Evolutionary conservation across 2,888 invertebrate species (phyloP), one percentile per base, ranked within the genome.

Genomic region (Timandra comae): DNA sequence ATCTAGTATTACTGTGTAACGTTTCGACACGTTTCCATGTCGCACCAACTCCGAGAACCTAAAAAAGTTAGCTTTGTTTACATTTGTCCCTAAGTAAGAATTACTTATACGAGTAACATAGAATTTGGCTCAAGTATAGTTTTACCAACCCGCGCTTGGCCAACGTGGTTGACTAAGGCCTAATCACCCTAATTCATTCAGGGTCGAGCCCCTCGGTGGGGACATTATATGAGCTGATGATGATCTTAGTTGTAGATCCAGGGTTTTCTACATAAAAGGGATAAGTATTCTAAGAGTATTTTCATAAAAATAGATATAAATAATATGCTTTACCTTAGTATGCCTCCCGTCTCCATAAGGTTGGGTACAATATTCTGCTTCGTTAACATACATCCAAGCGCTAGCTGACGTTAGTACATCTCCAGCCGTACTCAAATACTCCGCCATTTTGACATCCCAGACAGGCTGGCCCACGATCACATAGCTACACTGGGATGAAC

Each of bases 391-490:
- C 43, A 80, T 82, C 88, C 89, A 90, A 6, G 88, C 88, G 29
- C 87, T 88, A 6, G 86, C 79, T 0, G 90, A 73, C 0, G 90
- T 87, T 1, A 91, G 57, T 10, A 90, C 89, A 39, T 91, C 91
- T 0, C 91, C 91, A 0, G 90, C 88, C 1, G 72, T 77, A 43
- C 80, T 78, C 43, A 72, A 57, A 38, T 78, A 68, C 43, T 87
- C 87, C 0, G 86, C 87, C 45, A 64, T 66, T 54, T 79, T 73
- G 2, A 72, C 71, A 40, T 91, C 90, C 82, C 87, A 87, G 6
- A 91, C 87, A 0, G 91, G 89, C 46, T 87, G 85, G 0, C 91
- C 91, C 3, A 89, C 84, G 16, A 90, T 77, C 2, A 90, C 86
- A 56, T 88, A 91, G 59, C 89, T 81, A 0, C 88, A 85, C 35